Base-by-base conservation (phyloP, 1,140 invertebrate genomes). In the Trichogramma pretiosum region DNA sequence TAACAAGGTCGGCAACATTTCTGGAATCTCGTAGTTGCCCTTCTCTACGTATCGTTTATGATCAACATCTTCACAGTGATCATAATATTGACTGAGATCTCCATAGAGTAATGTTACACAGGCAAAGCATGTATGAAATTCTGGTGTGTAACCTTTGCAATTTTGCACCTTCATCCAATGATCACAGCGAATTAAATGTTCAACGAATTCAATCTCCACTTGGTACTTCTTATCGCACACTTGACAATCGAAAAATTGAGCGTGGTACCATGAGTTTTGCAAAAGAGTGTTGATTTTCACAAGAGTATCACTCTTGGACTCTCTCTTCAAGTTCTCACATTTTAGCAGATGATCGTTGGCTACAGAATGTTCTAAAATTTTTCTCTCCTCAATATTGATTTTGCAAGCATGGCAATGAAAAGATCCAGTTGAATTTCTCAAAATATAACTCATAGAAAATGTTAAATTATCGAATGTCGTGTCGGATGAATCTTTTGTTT, bases 31-130 rank as follows among this genome's bases (percentile, higher is more conserved):
- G 35, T 50, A 56, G 21, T 53, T 43, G 11, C 39, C 35, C 38
- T 43, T 46, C 9, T 50, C 40, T 38, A 21, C 21, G 13, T 50
- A 48, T 38, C 50, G 50, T 43, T 54, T 55, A 40, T 59, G 55
- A 21, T 47, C 51, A 23, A 16, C 34, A 19, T 41, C n/a, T 17
- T 40, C 4, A 18, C 51, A 57, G 33, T 65, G 61, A 16, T 46
- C 14, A 3, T 30, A 9, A 41, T 55, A 58, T 18, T n/a, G 28
- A 18, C 46, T 5, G 5, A 22, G 11, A 14, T 26, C 48, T 14
- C 56, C 58, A 17, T 56, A 49, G 54, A 57, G 64, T 19, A 51
- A 52, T 4, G 48, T 28, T 1, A 46, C 48, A 41, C 64, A 66
- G 8, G 36, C 9, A 34, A 43, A 44, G 16, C 64, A 66, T 9